These are phyloP conservation scores for Pachliopta kotzebuea DNA, from an alignment of 2,888 invertebrate species.

Conservation along the genomic window DNA sequence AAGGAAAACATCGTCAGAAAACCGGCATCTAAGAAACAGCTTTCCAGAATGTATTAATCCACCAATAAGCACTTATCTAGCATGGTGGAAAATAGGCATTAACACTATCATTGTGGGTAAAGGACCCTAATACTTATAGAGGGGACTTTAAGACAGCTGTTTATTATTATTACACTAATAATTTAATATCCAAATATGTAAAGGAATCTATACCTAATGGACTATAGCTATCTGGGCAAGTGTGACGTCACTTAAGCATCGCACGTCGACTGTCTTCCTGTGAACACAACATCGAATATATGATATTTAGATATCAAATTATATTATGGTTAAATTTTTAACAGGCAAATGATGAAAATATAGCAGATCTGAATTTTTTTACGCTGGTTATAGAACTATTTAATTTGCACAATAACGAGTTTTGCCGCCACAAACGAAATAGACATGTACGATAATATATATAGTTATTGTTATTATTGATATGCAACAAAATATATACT, in stretches of 20 bases:
- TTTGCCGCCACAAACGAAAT: conserved; percentile 57
- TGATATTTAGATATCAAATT: conserved; percentile 10
- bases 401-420: conserved; percentile 26
- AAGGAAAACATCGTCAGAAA: too few species aligned
- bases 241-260: conserved; percentile 6
- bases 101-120: too few species aligned
- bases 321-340: conserved; percentile 9
- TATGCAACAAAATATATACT: conserved; percentile 35
- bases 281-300: conserved; percentile 22
- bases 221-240: neutral
- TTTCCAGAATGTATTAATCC: too few species aligned
- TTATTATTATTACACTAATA: neutral
- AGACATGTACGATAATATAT: conserved; percentile 38
- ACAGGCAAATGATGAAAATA: conserved; percentile 8
- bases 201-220: neutral
- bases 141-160: neutral
- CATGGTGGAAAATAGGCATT: too few species aligned
- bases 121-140: too few species aligned
- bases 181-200: neutral
- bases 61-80: too few species aligned
- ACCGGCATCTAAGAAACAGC: too few species aligned
- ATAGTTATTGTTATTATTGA: conserved; percentile 43
- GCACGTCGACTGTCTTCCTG: conserved; percentile 9
- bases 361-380: neutral
- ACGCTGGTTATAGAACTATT: conserved; percentile 17